A percentile compares a stretch with the other conserved stretches of the same genome.
phyloP scores from a whole-genome alignment of 2,113 vertebrate species.

The Narcine bancroftii region DNA sequence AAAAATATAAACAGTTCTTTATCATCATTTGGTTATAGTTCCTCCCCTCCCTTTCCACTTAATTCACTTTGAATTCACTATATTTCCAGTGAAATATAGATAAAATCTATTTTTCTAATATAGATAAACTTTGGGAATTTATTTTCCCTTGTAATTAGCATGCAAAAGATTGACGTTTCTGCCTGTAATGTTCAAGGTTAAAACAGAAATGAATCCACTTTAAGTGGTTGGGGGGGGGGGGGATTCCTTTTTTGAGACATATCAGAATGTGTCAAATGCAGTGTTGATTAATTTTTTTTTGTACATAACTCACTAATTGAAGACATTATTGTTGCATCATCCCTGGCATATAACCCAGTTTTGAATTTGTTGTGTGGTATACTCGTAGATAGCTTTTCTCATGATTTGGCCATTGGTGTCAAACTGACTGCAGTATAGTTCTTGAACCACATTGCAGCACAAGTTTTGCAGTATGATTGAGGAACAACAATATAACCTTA shows the following conservation, averaged over 20 bases:
- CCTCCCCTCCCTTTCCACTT: too few relatives aligned
- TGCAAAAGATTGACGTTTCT: neutral
- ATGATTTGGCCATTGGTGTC: neutral
- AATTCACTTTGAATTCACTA: too few relatives aligned
- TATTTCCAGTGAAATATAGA: too few relatives aligned
- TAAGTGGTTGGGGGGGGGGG: too few relatives aligned
- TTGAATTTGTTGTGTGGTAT: neutral
- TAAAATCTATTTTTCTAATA: neutral
- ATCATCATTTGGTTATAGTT: neutral
- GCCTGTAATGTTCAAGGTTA: neutral
- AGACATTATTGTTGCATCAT: too few relatives aligned
- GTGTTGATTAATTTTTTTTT: conserved; percentile 9
- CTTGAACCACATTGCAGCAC: neutral
- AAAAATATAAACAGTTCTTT: neutral
- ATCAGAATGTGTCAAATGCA: neutral
- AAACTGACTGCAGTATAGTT: neutral
- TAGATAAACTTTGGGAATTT: neutral
- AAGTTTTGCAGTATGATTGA: neutral
- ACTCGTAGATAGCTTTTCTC: neutral
- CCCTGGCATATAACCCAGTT: neutral
- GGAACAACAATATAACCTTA: neutral
- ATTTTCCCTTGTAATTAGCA: neutral
- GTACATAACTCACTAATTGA: too few relatives aligned
- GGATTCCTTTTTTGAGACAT: neutral
- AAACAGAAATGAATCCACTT: neutral